Conservation (phyloP, 2,797 vertebrate species). For the Champsocephalus gunnari region DNA sequence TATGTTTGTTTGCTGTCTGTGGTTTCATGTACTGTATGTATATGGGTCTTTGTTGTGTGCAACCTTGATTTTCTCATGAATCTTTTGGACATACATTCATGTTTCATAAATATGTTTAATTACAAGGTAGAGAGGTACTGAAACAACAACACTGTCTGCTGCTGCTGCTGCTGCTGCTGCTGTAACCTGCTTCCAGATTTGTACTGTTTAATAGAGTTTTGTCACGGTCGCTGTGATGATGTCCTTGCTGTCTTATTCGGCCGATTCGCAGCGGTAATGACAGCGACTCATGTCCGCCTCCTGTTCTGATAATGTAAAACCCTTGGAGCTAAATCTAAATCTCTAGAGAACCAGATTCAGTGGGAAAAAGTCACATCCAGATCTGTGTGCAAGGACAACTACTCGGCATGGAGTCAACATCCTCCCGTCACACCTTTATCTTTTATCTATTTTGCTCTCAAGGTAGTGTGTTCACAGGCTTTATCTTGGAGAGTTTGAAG, state of each 20-base stretch:
- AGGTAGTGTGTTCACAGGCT: conserved; percentile 23
- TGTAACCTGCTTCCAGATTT: conserved; percentile 65
- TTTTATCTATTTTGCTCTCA: conserved; percentile 21
- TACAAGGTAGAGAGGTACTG: conserved; percentile 33
- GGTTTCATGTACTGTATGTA: conserved; percentile 47
- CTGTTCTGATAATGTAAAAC: conserved; percentile 68
- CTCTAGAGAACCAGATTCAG: conserved; percentile 55
- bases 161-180: conserved; percentile 51
- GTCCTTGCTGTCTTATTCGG: conserved; percentile 52
- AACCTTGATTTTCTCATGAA: conserved; percentile 71
- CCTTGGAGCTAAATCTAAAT: conserved; percentile 62
- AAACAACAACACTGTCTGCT: conserved; percentile 29
- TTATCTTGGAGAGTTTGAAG: conserved; percentile 37
- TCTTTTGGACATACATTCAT: conserved; percentile 54
- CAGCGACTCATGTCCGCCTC: conserved; percentile 56
- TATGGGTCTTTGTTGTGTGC: conserved; percentile 59
- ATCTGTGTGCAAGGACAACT: conserved; percentile 59
- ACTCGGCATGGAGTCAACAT: conserved; percentile 52
- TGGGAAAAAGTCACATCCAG: conserved; percentile 50
- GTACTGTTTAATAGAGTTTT: conserved; percentile 43
- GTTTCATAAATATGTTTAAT: conserved; percentile 54
- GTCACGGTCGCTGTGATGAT: conserved; percentile 51
- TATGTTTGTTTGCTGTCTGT: conserved; percentile 59
- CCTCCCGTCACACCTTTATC: conserved; percentile 40
- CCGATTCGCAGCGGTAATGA: conserved; percentile 57